Conservation (phyloP, 2,113 vertebrate species). For the Paradoxurus hermaphroditus region DNA sequence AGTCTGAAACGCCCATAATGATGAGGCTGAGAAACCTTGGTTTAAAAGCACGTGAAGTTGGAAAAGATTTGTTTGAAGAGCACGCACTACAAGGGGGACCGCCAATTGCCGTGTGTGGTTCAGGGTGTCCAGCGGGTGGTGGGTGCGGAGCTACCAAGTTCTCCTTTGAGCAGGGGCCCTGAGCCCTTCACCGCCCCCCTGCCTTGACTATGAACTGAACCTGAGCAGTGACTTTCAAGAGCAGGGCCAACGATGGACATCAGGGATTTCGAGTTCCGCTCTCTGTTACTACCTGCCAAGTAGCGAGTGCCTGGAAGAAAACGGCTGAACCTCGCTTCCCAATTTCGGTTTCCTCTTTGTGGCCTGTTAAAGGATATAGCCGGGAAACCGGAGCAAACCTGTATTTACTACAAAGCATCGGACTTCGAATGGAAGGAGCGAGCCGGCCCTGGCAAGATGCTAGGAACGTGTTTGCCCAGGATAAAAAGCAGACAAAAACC, state of each 20-base stretch:
- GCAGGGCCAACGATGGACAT: neutral
- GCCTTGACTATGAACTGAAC: neutral
- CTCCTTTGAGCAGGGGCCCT: neutral
- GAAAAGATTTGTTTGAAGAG: neutral
- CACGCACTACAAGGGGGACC: no score
- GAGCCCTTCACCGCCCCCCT: no score
- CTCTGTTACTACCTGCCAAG: neutral
- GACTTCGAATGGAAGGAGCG: neutral
- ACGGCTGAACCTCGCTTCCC: neutral
- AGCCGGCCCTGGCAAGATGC: neutral
- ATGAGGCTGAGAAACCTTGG: neutral
- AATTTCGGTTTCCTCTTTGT: neutral
- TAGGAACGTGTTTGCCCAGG: neutral
- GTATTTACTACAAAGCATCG: neutral
- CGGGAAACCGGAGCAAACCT: neutral
- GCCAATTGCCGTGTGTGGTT: neutral
- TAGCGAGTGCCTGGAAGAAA: neutral
- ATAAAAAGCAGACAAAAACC: neutral
- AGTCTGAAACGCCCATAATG: neutral
- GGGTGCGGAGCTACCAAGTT: neutral
- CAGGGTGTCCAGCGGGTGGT: neutral
- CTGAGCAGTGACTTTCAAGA: neutral
- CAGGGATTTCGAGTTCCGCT: neutral
- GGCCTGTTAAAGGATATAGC: neutral
- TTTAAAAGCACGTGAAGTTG: neutral